phyloP scores from a whole-genome alignment of 2,888 invertebrate genomes.

The Smittia aterrima region DNA sequence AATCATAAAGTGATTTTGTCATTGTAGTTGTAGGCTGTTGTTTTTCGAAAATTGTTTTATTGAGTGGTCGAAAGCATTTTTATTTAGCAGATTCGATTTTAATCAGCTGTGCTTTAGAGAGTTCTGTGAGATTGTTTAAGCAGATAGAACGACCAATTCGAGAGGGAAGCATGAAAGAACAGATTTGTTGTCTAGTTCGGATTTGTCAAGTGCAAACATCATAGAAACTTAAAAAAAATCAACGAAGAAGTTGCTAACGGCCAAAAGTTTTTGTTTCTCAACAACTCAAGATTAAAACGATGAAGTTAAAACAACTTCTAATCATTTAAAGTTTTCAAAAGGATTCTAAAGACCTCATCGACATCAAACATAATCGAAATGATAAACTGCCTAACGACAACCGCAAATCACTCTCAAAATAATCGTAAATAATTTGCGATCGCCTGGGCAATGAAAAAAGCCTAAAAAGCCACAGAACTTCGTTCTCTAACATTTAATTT shows the following conservation, averaged over 20 bases:
- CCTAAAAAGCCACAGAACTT: background rate
- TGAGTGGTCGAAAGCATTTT: background rate
- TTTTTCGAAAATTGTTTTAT: background rate
- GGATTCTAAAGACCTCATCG: too few relatives aligned
- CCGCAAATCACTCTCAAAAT: too few relatives aligned
- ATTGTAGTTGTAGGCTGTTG: background rate
- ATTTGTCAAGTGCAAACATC: constrained; percentile 3
- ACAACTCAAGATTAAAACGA: background rate
- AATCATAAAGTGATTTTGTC: too few relatives aligned
- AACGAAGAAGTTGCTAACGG: background rate
- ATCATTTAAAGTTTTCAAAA: too few relatives aligned
- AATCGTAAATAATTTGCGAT: too few relatives aligned
- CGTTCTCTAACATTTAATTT: background rate
- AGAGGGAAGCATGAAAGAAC: constrained; percentile 7
- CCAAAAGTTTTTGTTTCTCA: background rate
- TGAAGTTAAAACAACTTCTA: too few relatives aligned
- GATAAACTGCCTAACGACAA: too few relatives aligned
- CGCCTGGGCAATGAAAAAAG: too few relatives aligned
- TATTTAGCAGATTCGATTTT: background rate
- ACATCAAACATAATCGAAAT: too few relatives aligned
- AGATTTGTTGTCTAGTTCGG: background rate
- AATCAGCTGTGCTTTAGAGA: background rate
- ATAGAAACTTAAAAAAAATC: background rate
- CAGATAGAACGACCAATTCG: constrained; percentile 10
- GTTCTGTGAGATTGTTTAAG: background rate